These are phyloP conservation scores for Hippocampus mohnikei DNA, from an alignment of 2,113 vertebrate species.

Conservation along the genomic window DNA sequence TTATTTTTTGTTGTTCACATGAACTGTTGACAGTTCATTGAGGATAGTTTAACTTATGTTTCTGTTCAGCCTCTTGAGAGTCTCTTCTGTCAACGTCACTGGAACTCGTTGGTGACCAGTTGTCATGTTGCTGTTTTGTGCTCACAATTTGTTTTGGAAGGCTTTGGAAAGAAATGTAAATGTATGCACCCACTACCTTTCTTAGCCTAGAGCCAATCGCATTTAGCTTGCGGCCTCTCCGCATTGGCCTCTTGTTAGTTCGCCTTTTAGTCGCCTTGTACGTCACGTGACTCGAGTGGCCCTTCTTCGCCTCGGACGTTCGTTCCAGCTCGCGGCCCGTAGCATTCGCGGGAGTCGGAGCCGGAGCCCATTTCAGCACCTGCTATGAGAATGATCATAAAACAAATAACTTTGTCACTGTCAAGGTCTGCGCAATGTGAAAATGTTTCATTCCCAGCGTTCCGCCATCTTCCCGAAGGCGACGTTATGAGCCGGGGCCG, in stretches of 20 bases:
- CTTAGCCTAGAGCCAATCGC: conserved; percentile 38
- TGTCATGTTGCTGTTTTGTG: background rate
- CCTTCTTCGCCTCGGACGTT: background rate
- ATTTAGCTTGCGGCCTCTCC: background rate
- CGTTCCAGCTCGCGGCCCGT: background rate
- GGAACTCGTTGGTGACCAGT: background rate
- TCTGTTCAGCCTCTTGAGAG: too few species aligned
- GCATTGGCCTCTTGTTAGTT: background rate
- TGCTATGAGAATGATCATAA: conserved; percentile 54
- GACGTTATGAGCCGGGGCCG: conserved; percentile 39
- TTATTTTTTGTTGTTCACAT: too few species aligned
- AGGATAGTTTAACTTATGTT: too few species aligned
- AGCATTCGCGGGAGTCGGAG: conserved; percentile 50
- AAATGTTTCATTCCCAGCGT: conserved; percentile 49
- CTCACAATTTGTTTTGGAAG: background rate
- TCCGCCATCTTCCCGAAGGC: conserved; percentile 24
- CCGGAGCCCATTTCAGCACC: conserved; percentile 49
- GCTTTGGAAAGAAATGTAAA: background rate
- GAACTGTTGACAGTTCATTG: too few species aligned
- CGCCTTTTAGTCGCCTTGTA: background rate
- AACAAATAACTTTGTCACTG: conserved; percentile 60
- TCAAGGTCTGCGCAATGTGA: conserved; percentile 55
- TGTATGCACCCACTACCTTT: background rate
- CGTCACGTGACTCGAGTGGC: background rate
- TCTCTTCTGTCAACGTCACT: too few species aligned